phyloP scores from a whole-genome alignment of 1,140 invertebrate genomes.

The Panagrolaimus sp. region DNA sequence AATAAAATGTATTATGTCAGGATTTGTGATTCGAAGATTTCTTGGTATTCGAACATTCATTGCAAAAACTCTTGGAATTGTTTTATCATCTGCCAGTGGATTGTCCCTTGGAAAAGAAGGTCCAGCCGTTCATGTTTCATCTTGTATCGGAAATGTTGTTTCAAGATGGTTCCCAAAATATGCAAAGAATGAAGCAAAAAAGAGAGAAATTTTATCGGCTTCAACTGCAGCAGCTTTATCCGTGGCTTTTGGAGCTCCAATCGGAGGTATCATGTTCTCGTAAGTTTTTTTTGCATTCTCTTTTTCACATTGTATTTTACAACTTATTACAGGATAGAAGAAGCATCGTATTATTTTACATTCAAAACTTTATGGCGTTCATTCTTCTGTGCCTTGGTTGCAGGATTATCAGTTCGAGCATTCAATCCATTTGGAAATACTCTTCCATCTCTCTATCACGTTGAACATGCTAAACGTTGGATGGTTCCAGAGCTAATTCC shows the following conservation, averaged over 20 bases:
- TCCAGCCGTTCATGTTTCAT: slow-evolving; percentile 95
- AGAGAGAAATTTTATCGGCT: slow-evolving; percentile 94
- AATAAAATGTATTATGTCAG: slow-evolving; percentile 98
- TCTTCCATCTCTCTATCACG: slow-evolving; percentile 94
- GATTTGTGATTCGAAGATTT: slow-evolving; percentile 97
- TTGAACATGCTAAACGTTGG: slow-evolving; percentile 93
- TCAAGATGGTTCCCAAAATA: slow-evolving; percentile 99
- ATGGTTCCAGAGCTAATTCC: slow-evolving; percentile 95
- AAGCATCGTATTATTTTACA: slow-evolving; percentile 99
- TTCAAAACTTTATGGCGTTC: slow-evolving; percentile 97
- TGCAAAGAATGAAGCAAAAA: slow-evolving; percentile 96
- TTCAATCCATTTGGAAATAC: slow-evolving; percentile 98
- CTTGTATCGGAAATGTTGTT: slow-evolving; percentile 83
- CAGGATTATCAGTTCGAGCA: slow-evolving; percentile 88
- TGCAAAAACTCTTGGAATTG: slow-evolving; percentile 75
- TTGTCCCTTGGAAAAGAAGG: slow-evolving; percentile 96
- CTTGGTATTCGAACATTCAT: slow-evolving; percentile 97
- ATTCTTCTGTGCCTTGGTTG: slow-evolving; percentile 97
- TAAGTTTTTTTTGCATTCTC: background rate
- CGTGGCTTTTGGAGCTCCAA: slow-evolving; percentile 96
- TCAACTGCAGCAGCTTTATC: slow-evolving; percentile 96
- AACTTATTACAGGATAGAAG: slow-evolving; percentile 75
- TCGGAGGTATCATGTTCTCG: slow-evolving; percentile 83
- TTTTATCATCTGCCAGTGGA: slow-evolving; percentile 57
- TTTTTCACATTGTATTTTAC: slow-evolving; percentile 55